These are phyloP conservation scores for Serripes groenlandicus DNA, from an alignment of 2,888 invertebrate genomes.

Conservation along the genomic window DNA sequence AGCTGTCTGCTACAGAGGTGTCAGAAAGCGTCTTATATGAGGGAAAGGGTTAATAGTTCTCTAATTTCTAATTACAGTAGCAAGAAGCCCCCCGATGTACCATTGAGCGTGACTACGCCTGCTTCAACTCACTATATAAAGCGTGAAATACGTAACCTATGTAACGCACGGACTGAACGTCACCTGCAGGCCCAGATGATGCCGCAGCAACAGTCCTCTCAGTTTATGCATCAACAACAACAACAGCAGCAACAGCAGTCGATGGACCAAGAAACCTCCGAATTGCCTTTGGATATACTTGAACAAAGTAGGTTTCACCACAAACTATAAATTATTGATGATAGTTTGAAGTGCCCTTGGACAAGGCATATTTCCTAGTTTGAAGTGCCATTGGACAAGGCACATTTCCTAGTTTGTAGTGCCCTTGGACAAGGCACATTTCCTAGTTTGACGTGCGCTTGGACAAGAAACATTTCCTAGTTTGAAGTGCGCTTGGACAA, in stretches of 20 bases:
- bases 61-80: slow-evolving; percentile 71
- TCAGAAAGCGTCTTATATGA: too few species aligned
- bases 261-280: slow-evolving; percentile 73
- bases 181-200: slow-evolving; percentile 49
- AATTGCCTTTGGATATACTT: slow-evolving; percentile 80
- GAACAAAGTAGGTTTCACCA: slow-evolving; percentile 82
- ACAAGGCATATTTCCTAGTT: not conserved
- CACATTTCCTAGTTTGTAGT: not conserved
- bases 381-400: too few species aligned
- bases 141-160: slow-evolving; percentile 95
- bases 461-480: too few species aligned
- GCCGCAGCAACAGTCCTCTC: slow-evolving; percentile 26
- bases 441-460: too few species aligned
- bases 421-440: too few species aligned
- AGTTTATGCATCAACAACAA: slow-evolving; percentile 37
- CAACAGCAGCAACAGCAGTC: slow-evolving; percentile 84
- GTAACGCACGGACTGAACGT: slow-evolving; percentile 91
- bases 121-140: slow-evolving; percentile 93
- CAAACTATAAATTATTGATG: too few species aligned
- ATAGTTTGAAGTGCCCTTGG: not conserved
- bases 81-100: slow-evolving; percentile 70
- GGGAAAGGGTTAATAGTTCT: too few species aligned
- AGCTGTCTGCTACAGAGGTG: too few species aligned
- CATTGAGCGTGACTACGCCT: slow-evolving; percentile 65
- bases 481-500: too few species aligned